These are phyloP conservation scores for Tetrao urogallus DNA, from an alignment of 2,113 vertebrate genomes.

Conservation along the genomic window DNA sequence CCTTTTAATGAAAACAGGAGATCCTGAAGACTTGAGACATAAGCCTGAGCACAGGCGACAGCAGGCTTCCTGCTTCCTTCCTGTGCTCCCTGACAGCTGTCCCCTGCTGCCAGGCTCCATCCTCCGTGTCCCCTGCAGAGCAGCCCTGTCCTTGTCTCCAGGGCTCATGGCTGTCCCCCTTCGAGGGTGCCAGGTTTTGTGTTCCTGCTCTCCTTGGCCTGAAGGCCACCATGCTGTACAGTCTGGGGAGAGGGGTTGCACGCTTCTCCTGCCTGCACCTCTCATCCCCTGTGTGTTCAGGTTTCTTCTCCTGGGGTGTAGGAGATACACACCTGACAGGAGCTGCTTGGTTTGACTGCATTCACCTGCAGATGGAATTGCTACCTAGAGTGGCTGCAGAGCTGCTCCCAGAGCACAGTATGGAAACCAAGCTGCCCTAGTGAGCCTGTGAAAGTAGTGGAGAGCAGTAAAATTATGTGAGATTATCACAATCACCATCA, in stretches of 20 bases:
- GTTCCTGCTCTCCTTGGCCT: neutral
- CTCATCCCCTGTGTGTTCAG: neutral
- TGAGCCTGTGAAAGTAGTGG: neutral
- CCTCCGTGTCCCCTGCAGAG: neutral
- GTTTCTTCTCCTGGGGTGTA: neutral
- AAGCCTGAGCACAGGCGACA: neutral
- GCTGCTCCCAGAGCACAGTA: rapidly evolving
- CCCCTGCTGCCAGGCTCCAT: neutral
- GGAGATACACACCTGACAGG: neutral
- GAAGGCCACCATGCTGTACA: neutral
- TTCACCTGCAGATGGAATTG: neutral
- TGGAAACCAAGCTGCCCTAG: neutral
- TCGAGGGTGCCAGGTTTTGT: neutral
- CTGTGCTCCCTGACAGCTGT: neutral
- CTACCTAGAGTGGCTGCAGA: neutral
- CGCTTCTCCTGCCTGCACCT: neutral
- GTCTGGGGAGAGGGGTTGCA: rapidly evolving
- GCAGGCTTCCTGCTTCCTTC: constrained; percentile 47
- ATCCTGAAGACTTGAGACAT: constrained; percentile 17
- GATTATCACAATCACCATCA: neutral
- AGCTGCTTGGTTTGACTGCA: neutral
- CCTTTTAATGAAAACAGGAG: constrained; percentile 45
- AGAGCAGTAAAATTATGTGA: neutral
- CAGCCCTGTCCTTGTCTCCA: neutral
- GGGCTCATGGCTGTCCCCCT: rapidly evolving